Evolutionary conservation across 37 sponge, comb jelly and placozoan genomes (phyloP), one percentile per base, ranked within the genome.

Genomic region (Bolinopsis microptera): DNA sequence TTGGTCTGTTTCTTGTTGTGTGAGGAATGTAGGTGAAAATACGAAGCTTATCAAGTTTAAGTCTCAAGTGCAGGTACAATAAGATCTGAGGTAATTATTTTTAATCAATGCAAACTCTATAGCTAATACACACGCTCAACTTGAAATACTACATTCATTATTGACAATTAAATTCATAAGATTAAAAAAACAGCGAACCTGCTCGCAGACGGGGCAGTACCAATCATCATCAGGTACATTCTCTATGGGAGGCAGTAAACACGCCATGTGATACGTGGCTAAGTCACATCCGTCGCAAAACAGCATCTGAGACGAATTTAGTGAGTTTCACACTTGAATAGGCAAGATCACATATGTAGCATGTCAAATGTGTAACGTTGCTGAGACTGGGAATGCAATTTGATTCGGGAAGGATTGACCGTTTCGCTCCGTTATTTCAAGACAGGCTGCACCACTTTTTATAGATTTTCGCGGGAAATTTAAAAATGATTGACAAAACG

Each of bases 241-340:
- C n/a, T 86, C 90, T 24, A 86, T 86, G 9, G 90, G 90, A 39
- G 90, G 90, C 48, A 36, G 67, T 3, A 86, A 38, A 26, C 90
- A 86, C 26, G 90, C 41, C 90, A 86, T 86, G 28, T 86, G 90
- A 39, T 86, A 86, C 27, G 90, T 86, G 39, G 90, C 90, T 26
- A 86, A 38, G 24, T 86, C 90, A 86, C 90, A 86, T 21, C 90
- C 90, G 39, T 86, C 90, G 39, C 90, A 86, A 86, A 86, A 86
- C 26, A 86, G 39, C 90, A 86, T 86, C 90, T 86, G 90, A 41
- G 21, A 70, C 26, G 5, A 3, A n/a, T 22, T 5, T 24, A 28
- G 30, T 26, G 2, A 70, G 74, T 70, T 22, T 70, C 21, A 26
- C 21, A 24, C 74, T 24, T 48, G 13, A 48, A 48, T 18, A 48